These are phyloP conservation scores for Anticlea derivata DNA, from an alignment of 2,888 invertebrate genomes.

Conservation along the genomic window DNA sequence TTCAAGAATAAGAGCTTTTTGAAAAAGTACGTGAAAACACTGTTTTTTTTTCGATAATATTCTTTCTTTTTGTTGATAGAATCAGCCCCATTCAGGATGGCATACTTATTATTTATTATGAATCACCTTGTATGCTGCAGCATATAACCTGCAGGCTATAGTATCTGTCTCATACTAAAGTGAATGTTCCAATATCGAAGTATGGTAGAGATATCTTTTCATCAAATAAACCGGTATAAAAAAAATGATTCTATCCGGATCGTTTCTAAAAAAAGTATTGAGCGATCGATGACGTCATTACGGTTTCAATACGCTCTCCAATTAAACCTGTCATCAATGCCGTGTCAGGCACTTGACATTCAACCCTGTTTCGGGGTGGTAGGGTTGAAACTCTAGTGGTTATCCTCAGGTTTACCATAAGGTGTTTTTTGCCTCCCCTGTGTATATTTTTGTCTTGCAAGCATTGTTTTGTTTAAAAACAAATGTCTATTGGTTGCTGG, in stretches of 20 bases:
- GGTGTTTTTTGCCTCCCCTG: constrained; percentile 12
- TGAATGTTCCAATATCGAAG: no score
- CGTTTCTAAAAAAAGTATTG: constrained; percentile 31
- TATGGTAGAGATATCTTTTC: no score
- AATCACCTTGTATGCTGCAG: no score
- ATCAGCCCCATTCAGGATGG: no score
- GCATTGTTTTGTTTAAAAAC: not conserved
- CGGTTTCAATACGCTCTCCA: constrained; percentile 35
- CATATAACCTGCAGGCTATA: no score
- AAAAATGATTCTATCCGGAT: constrained; percentile 7
- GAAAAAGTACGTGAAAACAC: no score
- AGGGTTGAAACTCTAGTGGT: constrained; percentile 14
- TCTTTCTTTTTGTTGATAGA: no score
- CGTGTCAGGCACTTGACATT: constrained; percentile 1
- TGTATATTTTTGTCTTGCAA: constrained; percentile 1
- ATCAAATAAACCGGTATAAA: not conserved
- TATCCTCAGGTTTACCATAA: constrained; percentile 6
- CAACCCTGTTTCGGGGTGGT: constrained; percentile 8
- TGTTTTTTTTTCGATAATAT: no score
- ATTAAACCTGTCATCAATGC: constrained; percentile 34
- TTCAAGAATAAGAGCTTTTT: no score
- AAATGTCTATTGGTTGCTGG: no score
- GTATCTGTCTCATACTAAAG: no score
- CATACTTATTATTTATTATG: no score
- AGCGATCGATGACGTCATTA: constrained; percentile 43